Evolutionary conservation across 2,797 vertebrate species (phyloP), one percentile per base, ranked within the genome.

Genomic region (Sebastolobus altivelis): DNA sequence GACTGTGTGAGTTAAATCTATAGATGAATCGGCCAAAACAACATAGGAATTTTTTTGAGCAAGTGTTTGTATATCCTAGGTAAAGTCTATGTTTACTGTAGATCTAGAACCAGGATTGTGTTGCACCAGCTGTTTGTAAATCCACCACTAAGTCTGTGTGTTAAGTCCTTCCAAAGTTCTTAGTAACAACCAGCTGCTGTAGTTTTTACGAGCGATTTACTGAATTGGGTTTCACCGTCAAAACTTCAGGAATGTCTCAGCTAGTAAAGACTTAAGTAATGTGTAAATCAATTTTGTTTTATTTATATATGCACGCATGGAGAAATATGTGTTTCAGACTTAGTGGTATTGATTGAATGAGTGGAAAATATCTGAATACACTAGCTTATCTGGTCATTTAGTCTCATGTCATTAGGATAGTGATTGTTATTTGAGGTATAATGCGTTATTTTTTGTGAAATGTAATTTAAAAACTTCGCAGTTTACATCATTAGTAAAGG

Each of bases 121-220:
- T 25, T 20, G 7, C 61, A 79, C 38, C 68, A 72, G 52, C 52
- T 49, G 76, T 59, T 58, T 59, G 8, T 46, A 27, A 43, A 38
- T 63, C 31, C 16, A 18, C 43, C 16, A 20, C 43, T 46, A 46
- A 46, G 3, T 46, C 18, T 46, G 43, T 46, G 14, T 46, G 14
- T 38, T 10, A 27, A 20, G 22, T 69, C 14, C 2, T 56, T 33
- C 22, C 8, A 2, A 35, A 35, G 31, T 46, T 3, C 43, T 46
- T 8, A 46, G 7, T 46, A 46, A 46, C 25, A 38, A 54, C 12
- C n/a, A 31, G 14, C 46, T 38, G n/a, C 22, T 22, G 43, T 18
- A 46, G 43, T 16, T 46, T 46, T 46, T 46, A 46, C 1, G 3
- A 22, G 0, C 2, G 10, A 60, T 54, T 29, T 22, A 27, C 1